These are phyloP conservation scores for Mola mola DNA, from an alignment of 2,113 vertebrate species.

Conservation along the genomic window DNA sequence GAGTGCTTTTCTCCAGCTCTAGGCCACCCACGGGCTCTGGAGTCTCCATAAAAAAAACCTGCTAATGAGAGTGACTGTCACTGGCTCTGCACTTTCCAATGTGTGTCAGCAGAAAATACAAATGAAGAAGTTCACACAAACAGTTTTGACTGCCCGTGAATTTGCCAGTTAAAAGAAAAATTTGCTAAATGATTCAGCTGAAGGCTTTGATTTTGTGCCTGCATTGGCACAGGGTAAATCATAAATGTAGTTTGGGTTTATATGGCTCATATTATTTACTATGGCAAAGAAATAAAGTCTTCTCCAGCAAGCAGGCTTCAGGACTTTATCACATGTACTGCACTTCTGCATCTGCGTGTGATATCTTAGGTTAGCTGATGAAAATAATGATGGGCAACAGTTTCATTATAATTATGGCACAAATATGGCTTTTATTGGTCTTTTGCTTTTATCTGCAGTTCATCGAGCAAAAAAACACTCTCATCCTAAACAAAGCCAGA, in stretches of 20 bases:
- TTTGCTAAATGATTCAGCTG: constrained; percentile 71
- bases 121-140: constrained; percentile 63
- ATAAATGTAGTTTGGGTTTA: constrained; percentile 67
- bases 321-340: constrained; percentile 44
- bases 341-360: constrained; percentile 20
- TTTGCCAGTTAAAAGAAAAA: constrained; percentile 74
- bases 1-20: constrained; percentile 42
- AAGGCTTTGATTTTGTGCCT: constrained; percentile 72
- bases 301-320: constrained; percentile 39
- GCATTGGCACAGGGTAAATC: constrained; percentile 60
- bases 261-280: constrained; percentile 70
- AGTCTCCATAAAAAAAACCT: constrained; percentile 58
- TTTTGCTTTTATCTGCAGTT: constrained; percentile 12
- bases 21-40: constrained; percentile 73
- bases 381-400: constrained; percentile 19
- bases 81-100: constrained; percentile 68
- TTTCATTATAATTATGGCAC: neutral
- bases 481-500: constrained; percentile 19
- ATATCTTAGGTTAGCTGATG: neutral
- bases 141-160: constrained; percentile 62
- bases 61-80: constrained; percentile 74
- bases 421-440: constrained; percentile 29
- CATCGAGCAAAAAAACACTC: constrained; percentile 4
- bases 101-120: constrained; percentile 69
- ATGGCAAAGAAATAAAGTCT: constrained; percentile 60